These are phyloP conservation scores for Stenodema calcarata DNA, from an alignment of 2,888 invertebrate genomes.

Conservation along the genomic window DNA sequence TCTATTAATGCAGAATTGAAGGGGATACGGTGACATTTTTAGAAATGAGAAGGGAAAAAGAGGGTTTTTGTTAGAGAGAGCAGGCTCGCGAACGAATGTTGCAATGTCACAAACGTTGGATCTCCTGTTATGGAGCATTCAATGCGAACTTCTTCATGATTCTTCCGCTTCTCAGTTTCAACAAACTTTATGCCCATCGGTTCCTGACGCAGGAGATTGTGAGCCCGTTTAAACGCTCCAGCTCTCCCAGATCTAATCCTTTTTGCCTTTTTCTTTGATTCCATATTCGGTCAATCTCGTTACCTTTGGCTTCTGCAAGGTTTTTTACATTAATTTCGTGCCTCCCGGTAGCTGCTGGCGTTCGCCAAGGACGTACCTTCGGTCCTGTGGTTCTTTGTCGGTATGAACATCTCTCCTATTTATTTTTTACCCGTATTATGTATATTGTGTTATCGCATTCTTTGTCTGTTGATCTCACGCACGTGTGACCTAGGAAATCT, in stretches of 20 bases:
- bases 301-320: neutral
- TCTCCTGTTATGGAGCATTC: constrained; percentile 14
- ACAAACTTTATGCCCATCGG: constrained; percentile 14
- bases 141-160: constrained; percentile 20
- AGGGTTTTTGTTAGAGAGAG: neutral
- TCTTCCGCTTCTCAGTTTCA: constrained; percentile 35
- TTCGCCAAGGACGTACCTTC: neutral
- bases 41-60: neutral
- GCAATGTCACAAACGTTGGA: neutral
- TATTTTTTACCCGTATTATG: neutral
- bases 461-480: neutral
- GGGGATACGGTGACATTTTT: neutral
- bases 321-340: constrained; percentile 30
- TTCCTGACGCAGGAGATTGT: neutral
- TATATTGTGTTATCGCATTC: neutral
- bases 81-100: neutral
- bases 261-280: constrained; percentile 7
- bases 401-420: neutral
- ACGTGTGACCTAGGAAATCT: too few species aligned
- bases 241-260: neutral
- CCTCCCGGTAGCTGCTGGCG: neutral
- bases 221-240: neutral
- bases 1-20: neutral
- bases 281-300: constrained; percentile 39
- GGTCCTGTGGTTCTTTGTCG: constrained; percentile 8